Conservation (phyloP, 2,113 vertebrate genomes). For the Mus pahari region DNA sequence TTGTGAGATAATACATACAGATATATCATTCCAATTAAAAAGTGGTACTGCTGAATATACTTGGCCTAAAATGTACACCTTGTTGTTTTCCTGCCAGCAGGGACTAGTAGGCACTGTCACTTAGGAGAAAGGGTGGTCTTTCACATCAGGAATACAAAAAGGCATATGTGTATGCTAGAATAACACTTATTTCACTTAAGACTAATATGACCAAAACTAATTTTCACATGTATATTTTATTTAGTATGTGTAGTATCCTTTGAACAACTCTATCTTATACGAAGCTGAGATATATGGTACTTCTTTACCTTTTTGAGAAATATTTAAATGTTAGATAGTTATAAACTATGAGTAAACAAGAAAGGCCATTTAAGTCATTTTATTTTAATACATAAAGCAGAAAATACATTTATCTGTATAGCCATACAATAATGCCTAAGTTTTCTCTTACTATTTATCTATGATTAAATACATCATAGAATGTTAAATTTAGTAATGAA, state of each 20-base stretch:
- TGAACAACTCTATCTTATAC: constrained; percentile 8
- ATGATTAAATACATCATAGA: constrained; percentile 45
- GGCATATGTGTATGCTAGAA: neutral
- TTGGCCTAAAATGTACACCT: neutral
- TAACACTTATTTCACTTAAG: neutral
- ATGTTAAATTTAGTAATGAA: constrained; percentile 41
- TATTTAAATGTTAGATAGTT: neutral
- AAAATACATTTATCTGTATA: constrained; percentile 47
- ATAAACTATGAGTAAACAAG: neutral
- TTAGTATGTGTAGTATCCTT: neutral
- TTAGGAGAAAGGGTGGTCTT: constrained; percentile 20
- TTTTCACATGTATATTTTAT: constrained; percentile 22
- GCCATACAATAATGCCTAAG: neutral
- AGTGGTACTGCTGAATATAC: neutral
- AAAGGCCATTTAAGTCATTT: constrained; percentile 26
- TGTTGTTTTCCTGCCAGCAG: neutral
- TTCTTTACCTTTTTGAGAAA: neutral
- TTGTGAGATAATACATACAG: neutral
- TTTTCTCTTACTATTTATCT: neutral
- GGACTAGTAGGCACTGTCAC: neutral
- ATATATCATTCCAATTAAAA: neutral
- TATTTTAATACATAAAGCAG: constrained; percentile 36
- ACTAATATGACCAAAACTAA: neutral
- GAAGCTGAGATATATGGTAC: neutral
- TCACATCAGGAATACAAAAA: constrained; percentile 18